A percentile compares a stretch with the other conserved stretches of the same genome.
Evolutionary conservation across 2,113 vertebrate genomes (phyloP).

Genomic region (Noturus placidus): DNA sequence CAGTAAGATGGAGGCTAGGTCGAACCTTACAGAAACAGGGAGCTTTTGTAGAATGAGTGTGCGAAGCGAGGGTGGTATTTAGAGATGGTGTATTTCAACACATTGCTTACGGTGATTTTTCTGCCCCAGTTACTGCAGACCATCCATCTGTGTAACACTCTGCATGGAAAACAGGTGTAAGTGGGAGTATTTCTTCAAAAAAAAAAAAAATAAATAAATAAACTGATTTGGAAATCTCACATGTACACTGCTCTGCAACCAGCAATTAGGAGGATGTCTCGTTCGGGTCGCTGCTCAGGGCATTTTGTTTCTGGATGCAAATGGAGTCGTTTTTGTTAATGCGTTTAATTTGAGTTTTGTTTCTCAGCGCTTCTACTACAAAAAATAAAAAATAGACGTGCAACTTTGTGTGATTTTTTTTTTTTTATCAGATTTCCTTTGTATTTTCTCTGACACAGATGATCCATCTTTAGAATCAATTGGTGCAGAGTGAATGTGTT

Average conservation of each 20-base stretch:
- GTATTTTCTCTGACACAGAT: background rate
- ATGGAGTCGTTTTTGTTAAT: background rate
- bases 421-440: background rate
- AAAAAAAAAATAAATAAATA: background rate
- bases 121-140: constrained; percentile 12
- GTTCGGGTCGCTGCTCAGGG: background rate
- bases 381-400: background rate
- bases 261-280: constrained; percentile 10
- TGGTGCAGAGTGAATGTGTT: background rate
- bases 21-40: background rate
- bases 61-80: background rate
- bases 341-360: background rate
- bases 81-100: constrained; percentile 22
- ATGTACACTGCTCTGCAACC: background rate
- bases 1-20: too few species aligned
- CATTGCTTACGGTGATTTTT: constrained; percentile 9
- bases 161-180: constrained; percentile 32
- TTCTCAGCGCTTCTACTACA: background rate
- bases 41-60: background rate
- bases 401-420: background rate
- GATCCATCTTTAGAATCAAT: constrained; percentile 7
- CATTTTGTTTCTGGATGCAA: background rate
- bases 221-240: constrained; percentile 17
- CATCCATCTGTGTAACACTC: constrained; percentile 34
- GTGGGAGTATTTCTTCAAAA: constrained; percentile 12